These are phyloP conservation scores for Antheraea assamensis DNA, from an alignment of 2,888 invertebrate genomes.

Conservation along the genomic window DNA sequence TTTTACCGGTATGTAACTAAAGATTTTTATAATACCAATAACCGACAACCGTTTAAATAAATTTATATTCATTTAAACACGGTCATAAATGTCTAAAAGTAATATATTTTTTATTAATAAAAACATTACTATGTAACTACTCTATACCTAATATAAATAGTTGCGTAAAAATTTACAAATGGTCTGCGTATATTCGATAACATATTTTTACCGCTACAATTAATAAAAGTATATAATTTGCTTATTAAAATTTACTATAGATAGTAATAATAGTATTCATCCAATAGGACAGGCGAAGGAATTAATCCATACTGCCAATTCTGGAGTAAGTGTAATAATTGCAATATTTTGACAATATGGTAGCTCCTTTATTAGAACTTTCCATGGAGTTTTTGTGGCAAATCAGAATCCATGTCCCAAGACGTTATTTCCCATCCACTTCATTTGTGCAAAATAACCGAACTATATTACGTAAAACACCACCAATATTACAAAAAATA, in stretches of 20 bases:
- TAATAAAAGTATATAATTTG: not conserved
- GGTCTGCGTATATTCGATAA: not conserved
- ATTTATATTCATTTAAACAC: slow-evolving; percentile 5
- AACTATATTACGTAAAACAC: too few species aligned
- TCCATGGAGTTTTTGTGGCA: too few species aligned
- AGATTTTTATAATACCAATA: not conserved
- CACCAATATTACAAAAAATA: too few species aligned
- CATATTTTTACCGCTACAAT: not conserved
- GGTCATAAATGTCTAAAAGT: not conserved
- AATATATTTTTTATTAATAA: not conserved
- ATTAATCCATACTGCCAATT: too few species aligned
- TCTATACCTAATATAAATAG: not conserved
- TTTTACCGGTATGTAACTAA: slow-evolving; percentile 11
- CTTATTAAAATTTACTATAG: not conserved
- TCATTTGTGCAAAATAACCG: too few species aligned
- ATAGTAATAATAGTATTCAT: too few species aligned
- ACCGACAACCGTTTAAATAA: not conserved
- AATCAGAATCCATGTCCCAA: too few species aligned
- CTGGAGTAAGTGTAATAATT: too few species aligned
- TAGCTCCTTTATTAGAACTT: too few species aligned
- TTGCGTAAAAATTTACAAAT: not conserved
- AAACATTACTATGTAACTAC: not conserved
- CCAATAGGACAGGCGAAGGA: too few species aligned
- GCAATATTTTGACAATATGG: too few species aligned
- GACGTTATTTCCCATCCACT: too few species aligned